Percentiles rank a stretch among this genome's conserved stretches.
phyloP scores from a whole-genome alignment of 2,113 vertebrate genomes.

The Megaceryle maxima region DNA sequence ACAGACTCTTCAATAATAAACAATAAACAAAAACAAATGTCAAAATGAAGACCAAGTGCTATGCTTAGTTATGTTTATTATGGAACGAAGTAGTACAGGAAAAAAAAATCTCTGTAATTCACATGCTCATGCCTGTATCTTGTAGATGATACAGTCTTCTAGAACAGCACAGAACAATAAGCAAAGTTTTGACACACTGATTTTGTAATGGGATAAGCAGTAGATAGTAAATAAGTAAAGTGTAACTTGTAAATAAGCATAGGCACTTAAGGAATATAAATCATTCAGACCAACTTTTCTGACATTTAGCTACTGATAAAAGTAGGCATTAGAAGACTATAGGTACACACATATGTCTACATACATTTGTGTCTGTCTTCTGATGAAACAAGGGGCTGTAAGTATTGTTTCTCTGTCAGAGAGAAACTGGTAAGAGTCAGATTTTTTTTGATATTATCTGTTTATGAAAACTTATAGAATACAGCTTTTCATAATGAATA shows the following conservation, averaged over 20 bases:
- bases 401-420: not conserved
- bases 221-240: not conserved
- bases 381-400: not conserved
- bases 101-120: not conserved
- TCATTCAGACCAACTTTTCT: not conserved
- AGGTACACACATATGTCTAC: not conserved
- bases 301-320: not conserved
- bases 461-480: not conserved
- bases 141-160: constrained; percentile 4
- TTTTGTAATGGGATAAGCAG: constrained; percentile 11
- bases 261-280: constrained; percentile 48
- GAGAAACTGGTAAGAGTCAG: not conserved
- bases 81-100: not conserved
- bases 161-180: constrained; percentile 32
- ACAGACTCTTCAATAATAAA: constrained; percentile 22
- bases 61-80: not conserved
- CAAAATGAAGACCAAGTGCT: constrained; percentile 26
- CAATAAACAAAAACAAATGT: not conserved
- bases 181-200: constrained; percentile 9
- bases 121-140: not conserved
- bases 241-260: constrained; percentile 20
- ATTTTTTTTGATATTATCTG: not conserved
- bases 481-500: not conserved
- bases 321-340: not conserved
- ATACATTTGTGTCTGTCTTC: not conserved